These are phyloP conservation scores for Ips typographus DNA, from an alignment of 1,140 invertebrate genomes.

Conservation along the genomic window DNA sequence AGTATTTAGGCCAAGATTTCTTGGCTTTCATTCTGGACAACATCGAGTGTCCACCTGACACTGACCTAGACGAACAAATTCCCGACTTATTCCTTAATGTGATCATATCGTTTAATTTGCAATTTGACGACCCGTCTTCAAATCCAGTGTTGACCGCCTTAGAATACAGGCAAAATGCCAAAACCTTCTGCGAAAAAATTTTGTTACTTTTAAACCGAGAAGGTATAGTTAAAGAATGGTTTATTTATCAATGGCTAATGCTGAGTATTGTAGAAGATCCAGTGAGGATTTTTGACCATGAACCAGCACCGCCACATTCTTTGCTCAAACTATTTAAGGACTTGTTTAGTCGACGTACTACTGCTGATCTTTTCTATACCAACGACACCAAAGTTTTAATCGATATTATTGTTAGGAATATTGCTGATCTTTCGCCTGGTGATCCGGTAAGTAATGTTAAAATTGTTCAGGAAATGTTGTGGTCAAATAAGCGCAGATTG, in stretches of 20 bases:
- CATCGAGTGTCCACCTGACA: constrained; percentile 76
- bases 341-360: constrained; percentile 72
- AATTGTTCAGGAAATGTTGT: constrained; percentile 1
- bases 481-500: background rate
- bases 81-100: constrained; percentile 81
- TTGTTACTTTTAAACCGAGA: constrained; percentile 84
- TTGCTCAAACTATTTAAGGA: constrained; percentile 86
- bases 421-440: constrained; percentile 85
- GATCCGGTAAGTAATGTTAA: constrained; percentile 66
- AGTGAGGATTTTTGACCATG: constrained; percentile 78
- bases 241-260: constrained; percentile 11
- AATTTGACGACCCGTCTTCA: constrained; percentile 67
- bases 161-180: constrained; percentile 69
- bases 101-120: constrained; percentile 85
- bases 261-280: constrained; percentile 73
- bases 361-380: constrained; percentile 85
- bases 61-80: constrained; percentile 76
- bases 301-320: constrained; percentile 77
- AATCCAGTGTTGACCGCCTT: constrained; percentile 79
- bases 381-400: constrained; percentile 91
- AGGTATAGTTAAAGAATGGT: constrained; percentile 60
- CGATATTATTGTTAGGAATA: constrained; percentile 85
- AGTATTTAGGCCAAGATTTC: constrained; percentile 78
- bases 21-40: constrained; percentile 75
- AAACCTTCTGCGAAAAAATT: constrained; percentile 87